Base-by-base conservation (phyloP, 30 jellyfish, hydroid and myxozoan genomes). In the Cassiopea andromeda region DNA sequence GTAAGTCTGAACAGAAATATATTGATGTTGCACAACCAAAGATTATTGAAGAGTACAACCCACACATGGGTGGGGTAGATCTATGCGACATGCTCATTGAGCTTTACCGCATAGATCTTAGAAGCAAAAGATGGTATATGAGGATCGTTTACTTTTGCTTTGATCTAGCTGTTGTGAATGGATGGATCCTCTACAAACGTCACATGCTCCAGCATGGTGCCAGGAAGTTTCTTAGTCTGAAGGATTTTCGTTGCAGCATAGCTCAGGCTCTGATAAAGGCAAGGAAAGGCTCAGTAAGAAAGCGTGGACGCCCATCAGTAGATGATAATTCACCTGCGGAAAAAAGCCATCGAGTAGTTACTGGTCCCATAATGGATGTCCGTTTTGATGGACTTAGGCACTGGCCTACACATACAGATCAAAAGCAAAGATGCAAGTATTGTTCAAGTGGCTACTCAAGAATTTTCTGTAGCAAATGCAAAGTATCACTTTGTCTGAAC, bases 31-130 rank as follows among this genome's bases (percentile, higher is more conserved):
- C 54, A 43, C 44, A 91, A 43, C 88, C 95, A 68, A 48, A 44
- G 54, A 77, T 78, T 44, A 76, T 84, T 48, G 46, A 1, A 46
- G 59, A 44, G n/a, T 82, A 84, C 90, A 86, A 91, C 79, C 64
- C 68, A 50, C 92, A 85, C 44, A 91, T 91, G 95, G 92, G 97
- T 27, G 92, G 96, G 48, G 96, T 85, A 13, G 97, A 91, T 70
- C 69, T 91, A 89, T 94, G 94, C 17, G 94, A 90, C 73, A 83
- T 82, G 93, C 87, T 86, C 43, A 92, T 92, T 74, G 92, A 85
- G 18, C 82, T 87, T 93, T 87, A 87, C 87, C 60, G 93, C 57
- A 92, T 87, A 44, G 81, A 50, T 1, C 87, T 58, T 18, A 87
- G 87, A 61, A 79, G 90, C 49, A 48, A 64, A 10, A 48, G 85